phyloP scores from a whole-genome alignment of 2,888 invertebrate genomes.

The Drosophila fulvimacula region DNA sequence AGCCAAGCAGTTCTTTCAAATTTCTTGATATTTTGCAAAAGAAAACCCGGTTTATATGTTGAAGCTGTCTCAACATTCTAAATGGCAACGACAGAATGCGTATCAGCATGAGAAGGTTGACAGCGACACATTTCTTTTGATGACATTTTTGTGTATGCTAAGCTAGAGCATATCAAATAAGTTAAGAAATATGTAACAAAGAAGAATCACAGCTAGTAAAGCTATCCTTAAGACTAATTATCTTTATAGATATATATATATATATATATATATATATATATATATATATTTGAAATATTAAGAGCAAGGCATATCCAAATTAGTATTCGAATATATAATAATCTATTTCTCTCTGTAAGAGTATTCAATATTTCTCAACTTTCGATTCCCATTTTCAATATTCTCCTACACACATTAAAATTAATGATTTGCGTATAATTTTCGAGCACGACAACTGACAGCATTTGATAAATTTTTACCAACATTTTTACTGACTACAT shows the following conservation, averaged over 20 bases:
- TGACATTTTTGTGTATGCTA: constrained; percentile 11
- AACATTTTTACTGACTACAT: background rate
- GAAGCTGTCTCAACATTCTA: constrained; percentile 14
- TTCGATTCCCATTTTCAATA: background rate
- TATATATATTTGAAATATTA: no score
- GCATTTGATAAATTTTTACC: constrained; percentile 26
- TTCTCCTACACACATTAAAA: constrained; percentile 47
- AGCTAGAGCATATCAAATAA: background rate
- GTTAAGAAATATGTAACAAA: background rate
- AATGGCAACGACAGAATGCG: constrained; percentile 8
- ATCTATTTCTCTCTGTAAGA: background rate
- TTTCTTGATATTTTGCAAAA: constrained; percentile 44
- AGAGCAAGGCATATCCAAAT: no score
- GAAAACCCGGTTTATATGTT: constrained; percentile 33
- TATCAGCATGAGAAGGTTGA: constrained; percentile 34
- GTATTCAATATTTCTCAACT: background rate
- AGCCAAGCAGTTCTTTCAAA: constrained; percentile 50
- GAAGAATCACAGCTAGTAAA: background rate
- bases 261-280: no score
- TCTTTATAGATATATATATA: no score
- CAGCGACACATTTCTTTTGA: constrained; percentile 31
- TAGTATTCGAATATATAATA: no score
- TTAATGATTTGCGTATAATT: constrained; percentile 57
- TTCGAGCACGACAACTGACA: constrained; percentile 20
- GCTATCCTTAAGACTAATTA: background rate